Conservation (phyloP, 2,113 vertebrate genomes). For the Catagonus wagneri region DNA sequence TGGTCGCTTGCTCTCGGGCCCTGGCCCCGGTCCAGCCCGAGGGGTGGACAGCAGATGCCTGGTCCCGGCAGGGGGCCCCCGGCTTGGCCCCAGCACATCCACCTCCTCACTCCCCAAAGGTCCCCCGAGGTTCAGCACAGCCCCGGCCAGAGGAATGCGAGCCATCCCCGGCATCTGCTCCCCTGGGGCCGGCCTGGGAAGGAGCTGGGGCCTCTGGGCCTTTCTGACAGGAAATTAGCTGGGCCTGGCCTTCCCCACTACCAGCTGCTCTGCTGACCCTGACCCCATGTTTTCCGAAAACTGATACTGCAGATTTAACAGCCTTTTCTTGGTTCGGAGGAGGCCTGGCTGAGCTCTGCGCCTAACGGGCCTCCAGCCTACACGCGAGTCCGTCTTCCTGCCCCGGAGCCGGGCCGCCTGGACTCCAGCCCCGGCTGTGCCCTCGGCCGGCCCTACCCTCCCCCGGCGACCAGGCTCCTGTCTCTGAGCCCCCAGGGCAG, state of each 20-base stretch:
- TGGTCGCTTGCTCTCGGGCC: neutral
- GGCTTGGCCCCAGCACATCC: conserved; percentile 26
- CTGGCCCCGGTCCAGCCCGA: neutral
- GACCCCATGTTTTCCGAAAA: conserved; percentile 90
- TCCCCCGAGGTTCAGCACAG: conserved; percentile 43
- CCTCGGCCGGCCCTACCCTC: neutral
- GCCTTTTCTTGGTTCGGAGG: conserved; percentile 75
- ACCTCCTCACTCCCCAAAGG: conserved; percentile 70
- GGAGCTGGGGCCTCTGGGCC: conserved; percentile 87
- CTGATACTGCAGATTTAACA: conserved; percentile 88
- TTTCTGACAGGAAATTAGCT: conserved; percentile 90
- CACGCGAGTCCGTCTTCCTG: conserved; percentile 74
- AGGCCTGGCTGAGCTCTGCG: conserved; percentile 81
- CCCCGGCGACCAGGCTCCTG: neutral
- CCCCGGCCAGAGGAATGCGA: conserved; percentile 87
- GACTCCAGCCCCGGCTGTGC: neutral
- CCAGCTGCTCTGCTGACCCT: conserved; percentile 90
- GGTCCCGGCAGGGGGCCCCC: conserved; percentile 30
- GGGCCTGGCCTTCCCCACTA: conserved; percentile 85
- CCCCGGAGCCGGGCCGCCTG: neutral
- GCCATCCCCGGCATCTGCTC: conserved; percentile 91
- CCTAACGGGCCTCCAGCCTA: conserved; percentile 77
- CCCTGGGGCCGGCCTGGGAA: conserved; percentile 87
- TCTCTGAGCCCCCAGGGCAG: neutral
- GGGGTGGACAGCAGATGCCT: conserved; percentile 50